Evolutionary conservation across 2,797 vertebrate species (phyloP), one percentile per base, ranked within the genome.

Genomic region (Tangara arthus): DNA sequence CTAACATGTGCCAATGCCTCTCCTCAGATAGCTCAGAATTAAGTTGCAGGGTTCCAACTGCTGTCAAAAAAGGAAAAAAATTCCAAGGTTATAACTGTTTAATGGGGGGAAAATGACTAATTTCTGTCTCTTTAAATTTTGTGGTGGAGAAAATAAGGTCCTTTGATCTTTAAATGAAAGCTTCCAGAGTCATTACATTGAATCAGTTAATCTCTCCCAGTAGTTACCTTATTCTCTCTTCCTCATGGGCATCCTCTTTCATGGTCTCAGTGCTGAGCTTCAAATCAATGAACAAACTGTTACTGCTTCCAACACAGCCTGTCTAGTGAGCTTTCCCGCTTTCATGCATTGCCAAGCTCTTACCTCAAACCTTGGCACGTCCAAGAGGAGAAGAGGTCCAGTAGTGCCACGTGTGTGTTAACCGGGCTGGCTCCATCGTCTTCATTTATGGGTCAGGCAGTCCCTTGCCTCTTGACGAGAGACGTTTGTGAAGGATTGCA

Each of bases 131-230:
- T 96, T 95, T 94, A 97, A 97, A 97, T 95, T 95, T 96, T 97
- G 87, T 91, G 85, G 42, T 89, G 82, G 87, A 96, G 89, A 97
- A 98, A 96, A 95, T 92, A 94, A 87, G 91, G 69, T 83, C 57
- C 92, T 96, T 97, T 96, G 94, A 97, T 96, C 95, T 97, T 96
- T 95, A 95, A 87, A 94, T 96, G 95, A 96, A 94, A 95, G 80
- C 91, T 96, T 95, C 87, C 85, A 95, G 96, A 97, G 93, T 96
- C 94, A 95, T 97, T 97, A 94, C 68, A 89, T 88, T 93, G 94
- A 88, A 96, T 97, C 94, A 87, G 90, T 97, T 97, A 94, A 96
- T 97, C 95, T 97, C 83, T 96, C 87, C 95, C 90, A 89, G 83
- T 96, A 94, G 94, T 92, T 97, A 95, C 84, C 82, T 96, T 97